These are phyloP conservation scores for Hesperophylax magnus DNA, from an alignment of 1,140 invertebrate genomes.

Conservation along the genomic window DNA sequence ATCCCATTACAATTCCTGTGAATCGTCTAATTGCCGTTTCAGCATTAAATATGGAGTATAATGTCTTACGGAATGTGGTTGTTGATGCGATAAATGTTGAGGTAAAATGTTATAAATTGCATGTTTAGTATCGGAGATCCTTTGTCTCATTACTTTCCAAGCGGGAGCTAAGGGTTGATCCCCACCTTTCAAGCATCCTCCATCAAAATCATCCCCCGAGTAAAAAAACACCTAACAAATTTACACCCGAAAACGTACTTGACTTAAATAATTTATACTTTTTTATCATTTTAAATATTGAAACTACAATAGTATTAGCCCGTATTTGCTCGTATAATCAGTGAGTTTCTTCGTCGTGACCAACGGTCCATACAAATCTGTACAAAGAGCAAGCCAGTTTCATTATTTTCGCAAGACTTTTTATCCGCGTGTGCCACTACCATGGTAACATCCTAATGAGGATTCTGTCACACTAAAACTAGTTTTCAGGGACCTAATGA, in stretches of 20 bases:
- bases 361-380: slow-evolving; percentile 3
- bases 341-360: slow-evolving; percentile 1
- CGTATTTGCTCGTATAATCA: slow-evolving; percentile 32
- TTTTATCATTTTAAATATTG: neutral
- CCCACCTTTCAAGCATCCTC: neutral
- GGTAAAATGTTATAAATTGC: slow-evolving; percentile 6
- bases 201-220: neutral
- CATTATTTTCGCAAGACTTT: slow-evolving; percentile 5
- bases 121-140: slow-evolving; percentile 10
- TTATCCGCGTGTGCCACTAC: neutral
- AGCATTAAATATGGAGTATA: neutral
- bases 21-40: neutral
- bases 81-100: slow-evolving; percentile 3
- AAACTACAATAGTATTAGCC: neutral
- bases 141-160: slow-evolving; percentile 19
- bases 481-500: neutral
- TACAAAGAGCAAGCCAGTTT: slow-evolving; percentile 32
- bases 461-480: neutral
- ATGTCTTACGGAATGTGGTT: slow-evolving; percentile 1
- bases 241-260: neutral
- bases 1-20: too few relatives aligned
- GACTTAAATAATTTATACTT: neutral
- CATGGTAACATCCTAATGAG: neutral
- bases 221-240: neutral
- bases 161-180: neutral